Conservation (phyloP, 2,888 invertebrate genomes). For the Eupithecia centaureata region DNA sequence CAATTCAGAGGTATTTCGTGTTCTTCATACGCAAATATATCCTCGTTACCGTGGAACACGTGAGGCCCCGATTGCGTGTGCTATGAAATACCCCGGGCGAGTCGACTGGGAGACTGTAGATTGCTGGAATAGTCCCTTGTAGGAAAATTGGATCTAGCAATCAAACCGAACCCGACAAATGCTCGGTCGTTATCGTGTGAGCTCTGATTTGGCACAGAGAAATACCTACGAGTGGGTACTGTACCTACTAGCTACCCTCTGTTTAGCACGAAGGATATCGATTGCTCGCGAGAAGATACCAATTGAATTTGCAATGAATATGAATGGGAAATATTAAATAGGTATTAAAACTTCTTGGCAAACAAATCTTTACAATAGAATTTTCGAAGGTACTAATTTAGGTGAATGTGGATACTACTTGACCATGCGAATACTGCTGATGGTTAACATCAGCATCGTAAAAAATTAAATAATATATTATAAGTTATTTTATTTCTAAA, state of each 20-base stretch:
- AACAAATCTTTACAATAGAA: no score
- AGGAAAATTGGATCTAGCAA: slow-evolving; percentile 75
- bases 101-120: slow-evolving; percentile 58
- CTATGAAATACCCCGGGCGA: slow-evolving; percentile 66
- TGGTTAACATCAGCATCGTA: no score
- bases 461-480: no score
- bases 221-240: slow-evolving; percentile 39
- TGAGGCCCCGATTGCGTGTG: slow-evolving; percentile 81
- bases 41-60: slow-evolving; percentile 82
- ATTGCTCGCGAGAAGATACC: slow-evolving; percentile 15
- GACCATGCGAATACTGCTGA: no score
- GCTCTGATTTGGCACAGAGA: slow-evolving; percentile 53
- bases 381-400: no score
- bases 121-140: slow-evolving; percentile 70
- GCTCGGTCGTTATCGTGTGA: slow-evolving; percentile 60
- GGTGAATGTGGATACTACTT: no score
- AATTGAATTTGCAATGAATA: neutral
- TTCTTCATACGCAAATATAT: slow-evolving; percentile 85
- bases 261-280: slow-evolving; percentile 19
- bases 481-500: no score
- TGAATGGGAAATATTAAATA: neutral
- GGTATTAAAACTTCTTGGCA: neutral
- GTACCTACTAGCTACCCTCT: slow-evolving; percentile 32
- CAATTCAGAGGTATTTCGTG: slow-evolving; percentile 84
- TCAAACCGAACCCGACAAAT: slow-evolving; percentile 69